A percentile compares a stretch with the other conserved stretches of the same genome.
phyloP scores from a whole-genome alignment of 2,888 invertebrate species.

The Mesopsocus fuscifrons region DNA sequence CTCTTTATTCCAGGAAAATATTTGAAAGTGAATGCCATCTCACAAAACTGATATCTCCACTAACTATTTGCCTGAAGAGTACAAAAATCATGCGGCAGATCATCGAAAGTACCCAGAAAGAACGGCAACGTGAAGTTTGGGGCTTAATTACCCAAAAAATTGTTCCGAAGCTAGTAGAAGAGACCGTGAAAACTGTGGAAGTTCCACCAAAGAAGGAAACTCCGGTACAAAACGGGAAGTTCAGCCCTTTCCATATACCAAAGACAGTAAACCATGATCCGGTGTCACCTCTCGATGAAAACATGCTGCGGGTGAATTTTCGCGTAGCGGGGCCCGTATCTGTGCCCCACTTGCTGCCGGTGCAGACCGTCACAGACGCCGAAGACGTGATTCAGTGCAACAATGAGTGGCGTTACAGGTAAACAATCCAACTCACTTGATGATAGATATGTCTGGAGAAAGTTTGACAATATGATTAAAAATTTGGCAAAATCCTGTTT shows the following conservation, averaged over 20 bases:
- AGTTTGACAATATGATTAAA: no score
- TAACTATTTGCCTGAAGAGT: slow-evolving; percentile 6
- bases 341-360: no score
- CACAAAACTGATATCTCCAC: slow-evolving; percentile 1
- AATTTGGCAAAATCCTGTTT: no score
- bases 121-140: slow-evolving; percentile 6
- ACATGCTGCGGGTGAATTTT: not conserved
- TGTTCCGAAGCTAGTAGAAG: not conserved
- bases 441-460: no score
- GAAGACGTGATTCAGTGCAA: no score
- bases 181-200: not conserved
- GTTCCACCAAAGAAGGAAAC: not conserved
- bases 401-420: not conserved
- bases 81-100: slow-evolving; percentile 8
- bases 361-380: no score
- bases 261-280: not conserved
- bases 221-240: not conserved
- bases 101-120: slow-evolving; percentile 8
- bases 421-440: no score
- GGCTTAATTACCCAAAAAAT: not conserved
- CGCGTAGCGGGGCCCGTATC: not conserved
- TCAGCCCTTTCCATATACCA: slow-evolving; percentile 8
- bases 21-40: slow-evolving; percentile 4
- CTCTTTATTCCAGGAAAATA: slow-evolving; percentile 1
- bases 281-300: not conserved